phyloP scores from a whole-genome alignment of 1,140 invertebrate genomes.

The Drosophila auraria region DNA sequence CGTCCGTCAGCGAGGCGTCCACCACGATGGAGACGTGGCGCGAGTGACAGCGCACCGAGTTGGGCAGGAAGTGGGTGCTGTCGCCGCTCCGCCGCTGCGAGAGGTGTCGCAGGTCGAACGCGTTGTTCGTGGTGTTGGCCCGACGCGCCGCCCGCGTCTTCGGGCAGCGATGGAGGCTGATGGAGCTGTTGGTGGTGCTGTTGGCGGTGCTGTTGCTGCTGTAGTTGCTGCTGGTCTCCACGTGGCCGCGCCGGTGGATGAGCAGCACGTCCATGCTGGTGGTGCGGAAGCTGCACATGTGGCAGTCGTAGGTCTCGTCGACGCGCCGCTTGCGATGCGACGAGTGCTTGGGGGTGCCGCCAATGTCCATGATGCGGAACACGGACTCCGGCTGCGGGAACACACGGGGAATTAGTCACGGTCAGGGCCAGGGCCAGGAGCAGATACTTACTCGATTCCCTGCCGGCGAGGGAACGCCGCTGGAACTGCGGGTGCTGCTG shows the following conservation, averaged over 20 bases:
- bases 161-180: not conserved
- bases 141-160: constrained; percentile 30
- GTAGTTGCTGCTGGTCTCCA: constrained; percentile 32
- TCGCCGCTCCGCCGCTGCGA: not conserved
- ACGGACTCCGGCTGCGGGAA: constrained; percentile 42
- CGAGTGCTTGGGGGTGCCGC: not conserved
- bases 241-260: constrained; percentile 55
- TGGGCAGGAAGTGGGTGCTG: constrained; percentile 22
- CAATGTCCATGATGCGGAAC: constrained; percentile 70
- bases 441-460: constrained; percentile 7
- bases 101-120: constrained; percentile 1
- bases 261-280: constrained; percentile 68
- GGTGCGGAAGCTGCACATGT: constrained; percentile 58
- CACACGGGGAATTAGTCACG: too few relatives aligned
- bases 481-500: constrained; percentile 11
- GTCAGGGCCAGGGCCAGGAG: constrained; percentile 21
- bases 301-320: constrained; percentile 50
- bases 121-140: constrained; percentile 43
- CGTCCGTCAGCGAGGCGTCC: constrained; percentile 50
- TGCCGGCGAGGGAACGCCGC: constrained; percentile 5
- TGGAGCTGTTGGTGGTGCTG: constrained; percentile 8
- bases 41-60: constrained; percentile 56
- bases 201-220: constrained; percentile 28
- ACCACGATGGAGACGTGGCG: constrained; percentile 68
- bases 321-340: constrained; percentile 1